Percentiles rank a stretch among this genome's conserved stretches.
Evolutionary conservation across 2,797 vertebrate species (phyloP).

Genomic region (Dendrocincla tyrannina): DNA sequence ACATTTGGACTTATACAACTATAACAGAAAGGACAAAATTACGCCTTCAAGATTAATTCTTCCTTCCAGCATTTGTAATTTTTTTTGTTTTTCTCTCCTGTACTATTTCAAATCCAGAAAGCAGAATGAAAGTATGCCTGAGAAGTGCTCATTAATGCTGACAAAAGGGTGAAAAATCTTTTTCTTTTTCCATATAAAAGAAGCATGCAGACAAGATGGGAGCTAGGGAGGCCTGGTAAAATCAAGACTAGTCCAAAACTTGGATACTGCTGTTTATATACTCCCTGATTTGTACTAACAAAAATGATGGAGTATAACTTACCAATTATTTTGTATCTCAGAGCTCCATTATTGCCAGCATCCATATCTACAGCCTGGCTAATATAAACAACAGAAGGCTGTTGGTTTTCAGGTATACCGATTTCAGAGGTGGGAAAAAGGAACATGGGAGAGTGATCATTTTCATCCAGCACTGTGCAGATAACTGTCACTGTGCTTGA

Average conservation of each 20-base stretch:
- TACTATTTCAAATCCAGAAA: slow-evolving; percentile 5
- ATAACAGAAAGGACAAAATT: background rate
- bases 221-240: background rate
- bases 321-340: slow-evolving; percentile 86
- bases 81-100: background rate
- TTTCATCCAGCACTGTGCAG: slow-evolving; percentile 88
- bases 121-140: background rate
- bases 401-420: slow-evolving; percentile 86
- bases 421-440: slow-evolving; percentile 78
- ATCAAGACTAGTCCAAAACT: background rate
- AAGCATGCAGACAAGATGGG: background rate
- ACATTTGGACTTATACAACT: background rate
- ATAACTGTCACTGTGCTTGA: slow-evolving; percentile 80
- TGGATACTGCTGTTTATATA: background rate
- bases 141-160: background rate
- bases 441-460: slow-evolving; percentile 86
- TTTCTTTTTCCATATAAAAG: background rate
- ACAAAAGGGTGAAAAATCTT: background rate
- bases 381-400: slow-evolving; percentile 79
- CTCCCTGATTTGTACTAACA: background rate
- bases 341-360: slow-evolving; percentile 80
- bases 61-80: background rate
- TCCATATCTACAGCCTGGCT: slow-evolving; percentile 84
- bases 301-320: slow-evolving; percentile 35
- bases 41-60: background rate